Percentiles rank a stretch among this genome's conserved stretches.
phyloP scores from a whole-genome alignment of 2,113 vertebrate genomes.

The Ceratotherium simum region DNA sequence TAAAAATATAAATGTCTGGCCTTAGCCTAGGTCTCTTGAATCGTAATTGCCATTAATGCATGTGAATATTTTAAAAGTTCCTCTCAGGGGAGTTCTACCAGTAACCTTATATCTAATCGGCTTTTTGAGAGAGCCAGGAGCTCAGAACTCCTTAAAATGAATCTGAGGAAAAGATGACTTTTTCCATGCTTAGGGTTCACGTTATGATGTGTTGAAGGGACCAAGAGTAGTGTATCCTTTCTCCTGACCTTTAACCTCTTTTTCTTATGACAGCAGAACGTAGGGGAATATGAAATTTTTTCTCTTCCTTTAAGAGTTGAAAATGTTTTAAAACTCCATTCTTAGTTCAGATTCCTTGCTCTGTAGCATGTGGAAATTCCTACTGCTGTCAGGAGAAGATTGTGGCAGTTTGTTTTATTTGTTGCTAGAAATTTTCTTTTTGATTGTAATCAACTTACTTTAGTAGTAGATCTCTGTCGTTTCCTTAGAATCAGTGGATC shows the following conservation, averaged over 20 bases:
- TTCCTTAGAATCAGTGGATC: background rate
- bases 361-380: background rate
- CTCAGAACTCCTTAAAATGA: background rate
- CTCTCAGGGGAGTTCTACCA: background rate
- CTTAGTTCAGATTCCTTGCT: background rate
- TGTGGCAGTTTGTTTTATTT: background rate
- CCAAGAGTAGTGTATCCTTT: background rate
- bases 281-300: background rate
- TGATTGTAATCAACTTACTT: background rate
- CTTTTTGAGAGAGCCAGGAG: background rate
- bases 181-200: background rate
- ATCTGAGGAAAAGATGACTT: background rate
- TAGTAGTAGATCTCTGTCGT: background rate
- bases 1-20: background rate
- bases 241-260: background rate
- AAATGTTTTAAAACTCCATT: background rate
- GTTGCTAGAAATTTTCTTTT: slow-evolving; percentile 15
- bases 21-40: background rate
- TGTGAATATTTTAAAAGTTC: background rate
- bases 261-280: background rate
- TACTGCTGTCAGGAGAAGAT: background rate
- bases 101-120: background rate
- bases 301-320: background rate
- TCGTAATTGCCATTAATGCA: background rate
- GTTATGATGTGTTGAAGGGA: background rate